A percentile compares a stretch with the other conserved stretches of the same genome.
Evolutionary conservation across 2,113 vertebrate genomes (phyloP).

Genomic region (Carassius gibelio): DNA sequence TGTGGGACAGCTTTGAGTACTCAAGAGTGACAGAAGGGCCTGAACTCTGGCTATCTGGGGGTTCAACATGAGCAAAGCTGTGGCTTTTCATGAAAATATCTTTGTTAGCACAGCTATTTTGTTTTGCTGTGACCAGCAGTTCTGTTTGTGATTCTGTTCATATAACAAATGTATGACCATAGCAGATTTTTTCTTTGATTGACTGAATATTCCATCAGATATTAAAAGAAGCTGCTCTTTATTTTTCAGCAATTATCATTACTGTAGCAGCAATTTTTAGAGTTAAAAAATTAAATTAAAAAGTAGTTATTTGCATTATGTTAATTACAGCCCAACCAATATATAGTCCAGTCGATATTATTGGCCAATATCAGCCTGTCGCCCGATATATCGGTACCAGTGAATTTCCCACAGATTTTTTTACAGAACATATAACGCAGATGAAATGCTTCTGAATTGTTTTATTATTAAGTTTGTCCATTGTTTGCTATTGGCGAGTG

Average conservation of each 20-base stretch:
- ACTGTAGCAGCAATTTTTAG: too few relatives aligned
- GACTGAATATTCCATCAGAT: not conserved
- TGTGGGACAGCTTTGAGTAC: slow-evolving; percentile 30
- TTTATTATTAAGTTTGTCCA: too few relatives aligned
- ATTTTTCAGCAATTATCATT: too few relatives aligned
- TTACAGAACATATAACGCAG: too few relatives aligned
- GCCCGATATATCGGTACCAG: too few relatives aligned
- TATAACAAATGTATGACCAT: not conserved
- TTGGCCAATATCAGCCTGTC: too few relatives aligned
- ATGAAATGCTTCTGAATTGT: too few relatives aligned
- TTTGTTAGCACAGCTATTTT: slow-evolving; percentile 21
- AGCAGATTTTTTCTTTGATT: not conserved
- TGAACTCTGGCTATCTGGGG: not conserved
- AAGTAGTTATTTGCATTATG: not conserved
- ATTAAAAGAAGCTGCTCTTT: too few relatives aligned
- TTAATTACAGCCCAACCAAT: not conserved
- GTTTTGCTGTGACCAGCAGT: slow-evolving; percentile 21
- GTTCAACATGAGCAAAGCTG: not conserved
- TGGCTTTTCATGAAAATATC: slow-evolving; percentile 6
- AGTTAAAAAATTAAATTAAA: too few relatives aligned
- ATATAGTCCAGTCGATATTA: too few relatives aligned
- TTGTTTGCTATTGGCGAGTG: too few relatives aligned
- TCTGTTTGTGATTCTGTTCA: not conserved
- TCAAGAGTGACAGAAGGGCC: slow-evolving; percentile 27
- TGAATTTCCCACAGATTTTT: too few relatives aligned